These are phyloP conservation scores for Odocoileus hemionus DNA, from an alignment of 2,113 vertebrate genomes.

Conservation along the genomic window DNA sequence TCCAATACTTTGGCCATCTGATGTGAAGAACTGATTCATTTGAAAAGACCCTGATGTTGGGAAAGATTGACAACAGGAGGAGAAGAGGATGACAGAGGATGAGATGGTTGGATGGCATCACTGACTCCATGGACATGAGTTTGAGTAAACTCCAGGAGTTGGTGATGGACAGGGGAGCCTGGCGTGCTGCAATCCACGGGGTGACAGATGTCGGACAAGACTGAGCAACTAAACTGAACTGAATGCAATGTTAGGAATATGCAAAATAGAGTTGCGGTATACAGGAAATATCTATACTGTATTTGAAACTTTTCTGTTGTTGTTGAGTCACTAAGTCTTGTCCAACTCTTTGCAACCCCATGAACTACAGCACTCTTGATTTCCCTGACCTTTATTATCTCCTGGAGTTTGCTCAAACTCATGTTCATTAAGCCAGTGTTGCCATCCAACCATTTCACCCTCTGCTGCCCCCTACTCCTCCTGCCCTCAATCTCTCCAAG, in stretches of 20 bases:
- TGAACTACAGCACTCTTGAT: neutral
- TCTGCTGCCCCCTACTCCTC: neutral
- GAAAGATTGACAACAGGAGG: neutral
- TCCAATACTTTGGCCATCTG: neutral
- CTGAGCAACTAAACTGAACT: neutral
- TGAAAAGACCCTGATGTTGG: neutral
- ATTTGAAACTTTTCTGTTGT: neutral
- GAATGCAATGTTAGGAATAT: neutral
- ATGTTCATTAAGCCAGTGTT: neutral
- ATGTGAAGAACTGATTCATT: neutral
- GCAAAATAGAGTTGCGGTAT: neutral
- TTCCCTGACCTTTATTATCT: neutral
- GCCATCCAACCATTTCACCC: neutral
- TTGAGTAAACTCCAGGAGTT: neutral
- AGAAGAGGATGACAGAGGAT: neutral
- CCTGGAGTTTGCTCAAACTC: neutral
- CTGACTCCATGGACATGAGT: neutral
- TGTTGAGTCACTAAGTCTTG: neutral
- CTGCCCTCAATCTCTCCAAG: neutral
- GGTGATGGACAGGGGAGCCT: neutral
- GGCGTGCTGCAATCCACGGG: accelerated
- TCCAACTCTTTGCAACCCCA: neutral
- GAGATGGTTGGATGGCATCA: neutral
- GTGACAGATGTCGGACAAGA: neutral
- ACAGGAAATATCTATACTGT: neutral